Evolutionary conservation across 2,888 invertebrate species (phyloP).

Genomic region (Lissocephala sabroskyi): DNA sequence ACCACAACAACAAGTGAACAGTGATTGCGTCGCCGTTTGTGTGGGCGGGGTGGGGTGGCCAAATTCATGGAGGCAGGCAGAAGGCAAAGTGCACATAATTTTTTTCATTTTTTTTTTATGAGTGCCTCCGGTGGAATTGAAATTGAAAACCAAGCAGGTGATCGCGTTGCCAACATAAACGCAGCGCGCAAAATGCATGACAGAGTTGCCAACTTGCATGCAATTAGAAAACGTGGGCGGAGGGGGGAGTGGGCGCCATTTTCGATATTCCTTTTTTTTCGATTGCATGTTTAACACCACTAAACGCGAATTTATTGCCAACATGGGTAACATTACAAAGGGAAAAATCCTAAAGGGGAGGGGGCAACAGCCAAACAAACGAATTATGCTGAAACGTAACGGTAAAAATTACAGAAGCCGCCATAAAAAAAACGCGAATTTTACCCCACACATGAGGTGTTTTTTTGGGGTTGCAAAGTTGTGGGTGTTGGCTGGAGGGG

Average conservation of each 20-base stretch:
- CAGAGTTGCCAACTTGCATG: constrained; percentile 22
- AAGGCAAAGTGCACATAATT: not conserved
- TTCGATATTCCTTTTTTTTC: constrained; percentile 36
- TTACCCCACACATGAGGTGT: constrained; percentile 22
- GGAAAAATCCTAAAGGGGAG: constrained; percentile 15
- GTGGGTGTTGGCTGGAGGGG: no score
- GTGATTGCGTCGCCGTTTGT: not conserved
- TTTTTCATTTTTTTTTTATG: no score
- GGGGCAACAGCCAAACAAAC: constrained; percentile 1
- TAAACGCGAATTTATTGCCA: constrained; percentile 56
- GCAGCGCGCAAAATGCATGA: constrained; percentile 28
- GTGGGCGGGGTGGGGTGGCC: not conserved
- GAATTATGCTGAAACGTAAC: constrained; percentile 22
- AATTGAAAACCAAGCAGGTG: constrained; percentile 22
- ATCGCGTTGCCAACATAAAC: constrained; percentile 1
- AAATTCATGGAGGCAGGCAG: no score
- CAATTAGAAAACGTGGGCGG: constrained; percentile 6
- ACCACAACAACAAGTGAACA: no score
- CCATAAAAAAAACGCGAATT: constrained; percentile 30
- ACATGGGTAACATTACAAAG: constrained; percentile 57
- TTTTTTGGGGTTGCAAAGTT: not conserved
- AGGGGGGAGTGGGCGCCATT: constrained; percentile 23
- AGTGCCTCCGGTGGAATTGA: not conserved
- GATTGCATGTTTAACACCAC: constrained; percentile 61
- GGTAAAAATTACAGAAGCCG: constrained; percentile 6